Base-by-base conservation (phyloP, 1,140 invertebrate species). In the Drosophila repleta region DNA sequence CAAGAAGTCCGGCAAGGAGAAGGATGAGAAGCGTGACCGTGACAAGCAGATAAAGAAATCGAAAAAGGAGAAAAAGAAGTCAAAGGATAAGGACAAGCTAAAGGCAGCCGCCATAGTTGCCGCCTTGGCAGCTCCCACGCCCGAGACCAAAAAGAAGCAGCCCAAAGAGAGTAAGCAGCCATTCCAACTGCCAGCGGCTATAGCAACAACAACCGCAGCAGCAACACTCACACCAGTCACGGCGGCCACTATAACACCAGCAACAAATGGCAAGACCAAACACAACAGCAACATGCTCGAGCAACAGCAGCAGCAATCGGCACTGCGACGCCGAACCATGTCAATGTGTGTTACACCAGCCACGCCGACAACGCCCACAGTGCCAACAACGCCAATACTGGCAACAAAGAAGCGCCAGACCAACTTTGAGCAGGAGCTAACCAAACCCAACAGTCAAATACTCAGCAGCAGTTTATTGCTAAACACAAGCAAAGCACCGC, bases 341-440 rank as follows among this genome's bases (percentile, higher is more conserved):
- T 81, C 89, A 13, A 90, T 85, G 65, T 85, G 85, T 2, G 73
- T 75, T 2, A 60, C 82, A 3, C 69, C 67, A 6, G 55, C 57
- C 6, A 56, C 55, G 20, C 57, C 53, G 0, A n/a, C 67, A 6
- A 24, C 52, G 35, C 43, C 11, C 21, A 26, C 61, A 11, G 39
- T 62, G 4, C 48, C 69, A 2, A 46, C 68, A 13, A 24, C 64
- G 8, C 29, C 46, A 13, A 18, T 15, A 32, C 15, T 29, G 0
- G 51, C 69, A 18, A 43, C 55, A 0, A 90, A 90, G 66, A 91
- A 91, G 52, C 77, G 90, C 0, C 90, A 91, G 51, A 81, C 90
- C 1, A 91, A 91, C 48, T 91, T 91, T 37, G 90, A 91, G 17
- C 90, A 91, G 57, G 90, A 91, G 62, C 63, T 90, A 1, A 91